Base-by-base conservation (phyloP, 2,888 invertebrate genomes). In the Mamestra brassicae region DNA sequence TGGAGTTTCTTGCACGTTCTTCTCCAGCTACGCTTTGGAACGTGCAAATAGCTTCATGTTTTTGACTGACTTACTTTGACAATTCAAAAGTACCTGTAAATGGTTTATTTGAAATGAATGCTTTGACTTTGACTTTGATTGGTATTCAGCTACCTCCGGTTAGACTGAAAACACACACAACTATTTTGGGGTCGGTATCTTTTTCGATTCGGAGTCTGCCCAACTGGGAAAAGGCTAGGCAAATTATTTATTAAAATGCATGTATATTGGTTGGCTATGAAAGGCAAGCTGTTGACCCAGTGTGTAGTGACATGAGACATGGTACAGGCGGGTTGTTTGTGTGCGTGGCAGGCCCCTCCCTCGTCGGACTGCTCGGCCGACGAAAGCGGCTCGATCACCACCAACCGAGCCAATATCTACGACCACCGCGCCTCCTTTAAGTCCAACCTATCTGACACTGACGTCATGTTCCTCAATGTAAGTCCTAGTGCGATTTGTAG, bases 391-490 rank as follows among this genome's bases (percentile, higher is more conserved):
- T 98, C 98, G 93, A 98, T 98, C 95, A 98, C 98, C 90, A 98
- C 98, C 92, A 98, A 98, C 96, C 97, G 98, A 88, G 97, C 97
- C 89, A 97, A 97, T 90, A 97, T 98, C 90, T 98, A 97, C 97
- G 97, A 97, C 94, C 98, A 97, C 95, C 97, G 97, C 94, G 97
- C 97, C 93, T 98, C 97, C 93, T 98, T 98, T 97, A 98, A 99
- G 92, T 98, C 99, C 89, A 98, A 99, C 88, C 98, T 99, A 91
- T 99, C 99, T 89, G 99, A 99, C 95, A 99, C 99, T 92, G 99
- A 99, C 97, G 98, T 98, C 93, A 98, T 98, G 96, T 97, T 98
- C 93, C 97, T 98, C 95, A 98, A 98, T 97, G 98, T 98, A 97
- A 98, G 98, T 97, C 95, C 88, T 93, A 92, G 92, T 91, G 89